These are phyloP conservation scores for Chydorus sphaericus DNA, from an alignment of 2,888 invertebrate species.

Conservation along the genomic window DNA sequence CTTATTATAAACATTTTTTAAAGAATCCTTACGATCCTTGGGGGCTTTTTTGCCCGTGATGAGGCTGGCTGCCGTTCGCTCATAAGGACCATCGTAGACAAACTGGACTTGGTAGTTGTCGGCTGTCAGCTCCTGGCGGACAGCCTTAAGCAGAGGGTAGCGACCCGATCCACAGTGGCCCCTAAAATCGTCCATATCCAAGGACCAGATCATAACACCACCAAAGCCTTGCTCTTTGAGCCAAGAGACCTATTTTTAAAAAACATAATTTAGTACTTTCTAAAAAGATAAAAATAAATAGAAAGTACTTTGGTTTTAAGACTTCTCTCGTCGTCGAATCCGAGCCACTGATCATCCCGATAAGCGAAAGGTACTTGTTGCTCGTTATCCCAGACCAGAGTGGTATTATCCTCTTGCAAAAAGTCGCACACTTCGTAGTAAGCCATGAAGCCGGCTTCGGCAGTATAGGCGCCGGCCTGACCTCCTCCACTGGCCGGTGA, in stretches of 20 bases:
- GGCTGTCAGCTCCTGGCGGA: slow-evolving; percentile 56
- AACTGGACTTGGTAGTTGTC: slow-evolving; percentile 61
- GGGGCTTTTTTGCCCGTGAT: slow-evolving; percentile 51
- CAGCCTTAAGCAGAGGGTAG: slow-evolving; percentile 73
- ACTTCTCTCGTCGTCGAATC: slow-evolving; percentile 84
- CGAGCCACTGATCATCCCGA: slow-evolving; percentile 80
- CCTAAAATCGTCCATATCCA: slow-evolving; percentile 90
- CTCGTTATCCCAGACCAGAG: slow-evolving; percentile 87
- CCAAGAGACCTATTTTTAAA: slow-evolving; percentile 57
- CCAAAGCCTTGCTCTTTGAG: slow-evolving; percentile 85
- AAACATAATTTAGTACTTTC: not conserved
- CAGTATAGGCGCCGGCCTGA: slow-evolving; percentile 68
- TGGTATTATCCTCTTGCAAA: slow-evolving; percentile 75
- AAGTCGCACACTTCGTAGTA: slow-evolving; percentile 93
- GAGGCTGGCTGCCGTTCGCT: slow-evolving; percentile 41
- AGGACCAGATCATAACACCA: slow-evolving; percentile 93
- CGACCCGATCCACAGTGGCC: slow-evolving; percentile 76
- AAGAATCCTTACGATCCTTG: slow-evolving; percentile 60
- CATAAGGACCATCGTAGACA: slow-evolving; percentile 76
- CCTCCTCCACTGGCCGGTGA: slow-evolving; percentile 82
- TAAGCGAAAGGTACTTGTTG: slow-evolving; percentile 93
- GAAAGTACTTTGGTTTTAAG: slow-evolving; percentile 55
- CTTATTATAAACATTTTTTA: not conserved
- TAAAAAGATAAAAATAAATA: not conserved
- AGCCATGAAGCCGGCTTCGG: slow-evolving; percentile 85